A percentile compares a stretch with the other conserved stretches of the same genome.
phyloP scores from a whole-genome alignment of 2,888 invertebrate genomes.

The Sarcophaga caerulescens region DNA sequence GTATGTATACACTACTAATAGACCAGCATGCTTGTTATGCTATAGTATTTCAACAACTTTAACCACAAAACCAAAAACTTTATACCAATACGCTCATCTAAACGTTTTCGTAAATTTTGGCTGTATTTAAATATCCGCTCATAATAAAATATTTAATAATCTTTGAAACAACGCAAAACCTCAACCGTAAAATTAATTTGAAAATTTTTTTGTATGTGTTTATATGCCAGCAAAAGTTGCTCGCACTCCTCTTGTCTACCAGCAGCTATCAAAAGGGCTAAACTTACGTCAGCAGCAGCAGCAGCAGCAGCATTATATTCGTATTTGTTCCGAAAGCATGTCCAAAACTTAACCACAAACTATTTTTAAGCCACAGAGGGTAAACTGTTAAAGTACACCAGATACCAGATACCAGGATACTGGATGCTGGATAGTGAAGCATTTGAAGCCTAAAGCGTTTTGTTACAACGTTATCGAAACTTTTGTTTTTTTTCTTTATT shows the following conservation, averaged over 20 bases:
- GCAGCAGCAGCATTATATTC: too few species aligned
- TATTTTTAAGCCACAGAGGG: constrained; percentile 38
- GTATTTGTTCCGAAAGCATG: constrained; percentile 23
- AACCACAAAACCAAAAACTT: too few species aligned
- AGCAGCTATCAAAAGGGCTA: not conserved
- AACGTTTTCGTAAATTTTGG: not conserved
- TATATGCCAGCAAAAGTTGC: not conserved
- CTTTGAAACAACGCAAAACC: constrained; percentile 33
- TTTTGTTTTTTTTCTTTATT: not conserved
- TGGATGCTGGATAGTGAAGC: constrained; percentile 10
- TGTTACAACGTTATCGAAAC: constrained; percentile 19
- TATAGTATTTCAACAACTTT: too few species aligned
- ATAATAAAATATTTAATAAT: constrained; percentile 36
- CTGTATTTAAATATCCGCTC: constrained; percentile 27
- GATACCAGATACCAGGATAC: not conserved
- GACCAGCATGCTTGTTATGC: too few species aligned
- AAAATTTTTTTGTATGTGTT: constrained; percentile 2
- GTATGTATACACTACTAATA: too few species aligned
- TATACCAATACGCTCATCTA: too few species aligned
- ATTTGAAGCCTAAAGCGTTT: constrained; percentile 41
- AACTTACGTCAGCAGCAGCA: too few species aligned
- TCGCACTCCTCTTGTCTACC: not conserved
- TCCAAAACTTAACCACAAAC: constrained; percentile 22
- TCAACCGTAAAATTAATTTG: constrained; percentile 29
- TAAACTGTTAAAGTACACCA: not conserved